These are phyloP conservation scores for Acanthurus tractus DNA, from an alignment of 2,797 vertebrate species.

Conservation along the genomic window DNA sequence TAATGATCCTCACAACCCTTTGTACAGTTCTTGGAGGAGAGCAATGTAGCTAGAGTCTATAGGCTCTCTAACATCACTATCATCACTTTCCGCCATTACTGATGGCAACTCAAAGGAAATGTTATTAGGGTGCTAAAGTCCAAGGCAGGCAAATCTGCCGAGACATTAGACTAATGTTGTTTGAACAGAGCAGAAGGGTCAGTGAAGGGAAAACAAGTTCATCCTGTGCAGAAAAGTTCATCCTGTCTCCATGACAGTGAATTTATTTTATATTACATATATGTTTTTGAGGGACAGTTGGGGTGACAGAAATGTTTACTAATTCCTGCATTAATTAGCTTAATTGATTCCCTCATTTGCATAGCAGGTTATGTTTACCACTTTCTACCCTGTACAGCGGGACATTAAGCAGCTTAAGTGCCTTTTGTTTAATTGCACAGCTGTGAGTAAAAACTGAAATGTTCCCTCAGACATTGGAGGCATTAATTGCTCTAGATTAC, in stretches of 20 bases:
- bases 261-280: constrained; percentile 1
- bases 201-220: neutral
- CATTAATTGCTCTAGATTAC: constrained; percentile 57
- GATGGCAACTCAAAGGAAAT: constrained; percentile 41
- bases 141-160: constrained; percentile 5
- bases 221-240: neutral
- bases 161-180: constrained; percentile 7
- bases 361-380: constrained; percentile 52
- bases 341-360: constrained; percentile 50
- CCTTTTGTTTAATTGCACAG: constrained; percentile 61
- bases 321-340: constrained; percentile 41
- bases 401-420: constrained; percentile 63
- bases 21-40: constrained; percentile 26
- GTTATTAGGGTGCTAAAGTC: constrained; percentile 6
- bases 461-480: constrained; percentile 22
- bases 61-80: constrained; percentile 8
- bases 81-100: constrained; percentile 15
- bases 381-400: constrained; percentile 41
- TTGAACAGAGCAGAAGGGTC: neutral
- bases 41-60: constrained; percentile 24
- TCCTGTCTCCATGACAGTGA: too few species aligned
- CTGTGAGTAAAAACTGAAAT: constrained; percentile 60
- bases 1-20: constrained; percentile 57
- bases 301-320: constrained; percentile 45
- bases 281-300: constrained; percentile 16